Percentiles rank a stretch among this genome's conserved stretches.
These are phyloP conservation scores for Bettongia penicillata DNA, from an alignment of 2,113 vertebrate genomes.

Conservation along the genomic window DNA sequence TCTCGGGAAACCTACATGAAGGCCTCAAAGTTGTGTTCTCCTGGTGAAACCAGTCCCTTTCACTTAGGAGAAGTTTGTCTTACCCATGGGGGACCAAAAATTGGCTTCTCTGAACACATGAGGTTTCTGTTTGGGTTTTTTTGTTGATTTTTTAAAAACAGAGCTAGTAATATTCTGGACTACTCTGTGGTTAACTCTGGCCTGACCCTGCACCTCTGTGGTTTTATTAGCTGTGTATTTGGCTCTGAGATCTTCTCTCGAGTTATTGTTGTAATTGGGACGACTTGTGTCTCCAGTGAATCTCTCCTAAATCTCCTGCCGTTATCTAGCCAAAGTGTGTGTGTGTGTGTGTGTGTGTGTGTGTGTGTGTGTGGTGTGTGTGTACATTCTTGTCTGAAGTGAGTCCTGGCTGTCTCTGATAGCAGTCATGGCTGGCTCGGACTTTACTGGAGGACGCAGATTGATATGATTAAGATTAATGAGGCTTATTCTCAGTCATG, in stretches of 20 bases:
- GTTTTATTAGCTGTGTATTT: constrained; percentile 79
- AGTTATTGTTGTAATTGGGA: constrained; percentile 73
- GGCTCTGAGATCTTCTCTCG: constrained; percentile 65
- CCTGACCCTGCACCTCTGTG: constrained; percentile 65
- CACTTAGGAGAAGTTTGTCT: constrained; percentile 27
- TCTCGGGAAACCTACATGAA: constrained; percentile 35
- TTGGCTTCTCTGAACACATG: constrained; percentile 33
- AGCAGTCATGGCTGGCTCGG: constrained; percentile 65
- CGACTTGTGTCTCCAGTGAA: constrained; percentile 71
- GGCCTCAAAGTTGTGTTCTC: constrained; percentile 20
- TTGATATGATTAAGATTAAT: constrained; percentile 80
- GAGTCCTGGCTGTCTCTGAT: constrained; percentile 70
- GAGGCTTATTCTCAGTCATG: constrained; percentile 68
- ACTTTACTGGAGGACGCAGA: constrained; percentile 74
- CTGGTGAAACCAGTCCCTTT: constrained; percentile 16
- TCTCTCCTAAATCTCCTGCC: constrained; percentile 72
- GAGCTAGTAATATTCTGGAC: constrained; percentile 62
- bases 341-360: constrained; percentile 52
- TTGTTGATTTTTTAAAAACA: constrained; percentile 50
- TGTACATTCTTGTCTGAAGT: constrained; percentile 79
- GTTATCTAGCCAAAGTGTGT: constrained; percentile 72
- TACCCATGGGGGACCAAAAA: background rate
- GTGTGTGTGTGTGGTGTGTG: constrained; percentile 8
- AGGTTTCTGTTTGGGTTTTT: constrained; percentile 37
- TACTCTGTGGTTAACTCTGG: constrained; percentile 60